Percentiles rank a stretch among this genome's conserved stretches.
These are phyloP conservation scores for Asteroscopus sphinx DNA, from an alignment of 2,888 invertebrate species.

Conservation along the genomic window DNA sequence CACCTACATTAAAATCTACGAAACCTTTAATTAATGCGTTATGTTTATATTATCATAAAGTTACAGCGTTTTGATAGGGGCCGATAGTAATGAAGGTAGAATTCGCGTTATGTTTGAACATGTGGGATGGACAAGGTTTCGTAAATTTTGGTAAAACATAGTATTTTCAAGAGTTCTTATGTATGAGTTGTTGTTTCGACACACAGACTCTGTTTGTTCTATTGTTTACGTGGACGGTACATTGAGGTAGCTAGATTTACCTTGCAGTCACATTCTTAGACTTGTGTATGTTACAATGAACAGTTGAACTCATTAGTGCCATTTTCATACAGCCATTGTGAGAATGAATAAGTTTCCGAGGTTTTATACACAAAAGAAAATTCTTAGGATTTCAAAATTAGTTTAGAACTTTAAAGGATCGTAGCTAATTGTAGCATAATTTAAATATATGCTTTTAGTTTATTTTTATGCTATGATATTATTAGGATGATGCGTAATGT, in stretches of 20 bases:
- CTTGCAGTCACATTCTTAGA: slow-evolving; percentile 53
- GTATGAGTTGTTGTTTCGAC: slow-evolving; percentile 47
- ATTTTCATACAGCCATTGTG: slow-evolving; percentile 48
- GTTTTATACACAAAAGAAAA: slow-evolving; percentile 27
- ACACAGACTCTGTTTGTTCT: slow-evolving; percentile 43
- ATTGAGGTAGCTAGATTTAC: slow-evolving; percentile 46
- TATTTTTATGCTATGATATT: not conserved
- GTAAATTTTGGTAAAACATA: slow-evolving; percentile 42
- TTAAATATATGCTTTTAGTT: not conserved
- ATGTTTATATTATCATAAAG: slow-evolving; percentile 76
- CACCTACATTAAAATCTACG: slow-evolving; percentile 75
- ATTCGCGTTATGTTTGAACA: slow-evolving; percentile 37
- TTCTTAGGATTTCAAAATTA: slow-evolving; percentile 22
- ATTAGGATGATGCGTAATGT: not conserved
- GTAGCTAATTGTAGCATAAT: slow-evolving; percentile 9
- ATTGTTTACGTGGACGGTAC: slow-evolving; percentile 53
- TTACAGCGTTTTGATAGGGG: slow-evolving; percentile 71
- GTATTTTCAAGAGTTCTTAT: slow-evolving; percentile 43
- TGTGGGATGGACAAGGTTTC: slow-evolving; percentile 53
- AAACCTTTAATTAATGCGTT: slow-evolving; percentile 79
- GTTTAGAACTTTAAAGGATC: not conserved
- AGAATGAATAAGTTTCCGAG: slow-evolving; percentile 28
- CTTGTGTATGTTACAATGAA: slow-evolving; percentile 49
- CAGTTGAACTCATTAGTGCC: slow-evolving; percentile 49
- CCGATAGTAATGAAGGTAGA: slow-evolving; percentile 57